Evolutionary conservation across 2,797 vertebrate species (phyloP).

Genomic region (Synanceia verrucosa): DNA sequence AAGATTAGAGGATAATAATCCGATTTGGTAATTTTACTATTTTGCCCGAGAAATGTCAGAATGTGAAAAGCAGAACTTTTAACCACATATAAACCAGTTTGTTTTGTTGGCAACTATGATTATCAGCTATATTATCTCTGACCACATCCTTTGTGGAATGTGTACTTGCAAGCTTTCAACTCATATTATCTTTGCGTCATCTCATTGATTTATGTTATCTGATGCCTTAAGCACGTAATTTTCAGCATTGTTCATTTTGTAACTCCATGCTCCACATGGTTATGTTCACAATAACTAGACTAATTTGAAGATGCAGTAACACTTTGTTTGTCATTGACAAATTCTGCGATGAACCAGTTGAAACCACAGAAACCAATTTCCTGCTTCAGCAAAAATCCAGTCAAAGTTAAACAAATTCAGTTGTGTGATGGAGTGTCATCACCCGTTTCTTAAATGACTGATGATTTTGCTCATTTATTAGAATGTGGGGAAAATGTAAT

Average conservation of each 20-base stretch:
- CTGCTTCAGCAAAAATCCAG: too few species aligned
- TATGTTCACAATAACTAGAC: too few species aligned
- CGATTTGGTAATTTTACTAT: not conserved
- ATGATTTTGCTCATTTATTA: not conserved
- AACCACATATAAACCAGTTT: not conserved
- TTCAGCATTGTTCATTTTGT: too few species aligned
- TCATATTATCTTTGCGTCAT: not conserved
- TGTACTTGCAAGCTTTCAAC: not conserved
- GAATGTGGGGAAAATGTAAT: not conserved
- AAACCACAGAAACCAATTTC: too few species aligned
- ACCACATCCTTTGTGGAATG: not conserved
- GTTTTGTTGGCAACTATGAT: not conserved
- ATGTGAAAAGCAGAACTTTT: slow-evolving; percentile 4
- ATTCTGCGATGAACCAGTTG: too few species aligned
- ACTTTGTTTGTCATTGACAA: too few species aligned
- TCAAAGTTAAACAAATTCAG: too few species aligned
- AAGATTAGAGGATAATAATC: not conserved
- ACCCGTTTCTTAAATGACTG: not conserved
- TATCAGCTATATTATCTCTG: not conserved
- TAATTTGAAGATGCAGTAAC: too few species aligned
- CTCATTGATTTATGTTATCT: not conserved
- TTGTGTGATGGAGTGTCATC: not conserved
- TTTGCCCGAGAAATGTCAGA: slow-evolving; percentile 21
- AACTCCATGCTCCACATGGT: too few species aligned
- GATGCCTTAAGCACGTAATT: not conserved